Percentiles rank a stretch among this genome's conserved stretches.
Conservation (phyloP, 2,888 invertebrate species). For the Patella depressa region DNA sequence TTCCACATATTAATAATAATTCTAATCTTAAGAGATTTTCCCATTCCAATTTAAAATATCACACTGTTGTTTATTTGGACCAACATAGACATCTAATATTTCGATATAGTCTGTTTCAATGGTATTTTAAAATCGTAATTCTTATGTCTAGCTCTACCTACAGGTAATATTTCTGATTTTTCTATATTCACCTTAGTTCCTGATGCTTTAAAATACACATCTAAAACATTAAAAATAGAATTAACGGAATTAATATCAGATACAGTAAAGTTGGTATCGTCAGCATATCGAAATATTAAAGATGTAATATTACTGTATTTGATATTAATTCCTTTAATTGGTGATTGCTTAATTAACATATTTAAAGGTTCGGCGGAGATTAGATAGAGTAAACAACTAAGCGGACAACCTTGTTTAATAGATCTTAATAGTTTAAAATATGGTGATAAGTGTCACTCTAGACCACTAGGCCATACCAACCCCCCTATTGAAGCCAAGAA, state of each 20-base stretch:
- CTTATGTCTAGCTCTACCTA: not conserved
- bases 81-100: not conserved
- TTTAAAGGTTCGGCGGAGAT: not conserved
- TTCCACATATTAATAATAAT: not conserved
- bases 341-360: not conserved
- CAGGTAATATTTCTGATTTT: not conserved
- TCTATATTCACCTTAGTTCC: not conserved
- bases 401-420: not conserved
- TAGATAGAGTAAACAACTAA: not conserved
- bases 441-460: slow-evolving; percentile 28
- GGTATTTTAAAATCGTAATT: not conserved
- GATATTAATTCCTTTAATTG: not conserved
- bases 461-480: no score
- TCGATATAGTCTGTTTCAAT: not conserved
- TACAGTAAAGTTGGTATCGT: slow-evolving; percentile 1
- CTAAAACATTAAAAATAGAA: not conserved
- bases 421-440: not conserved
- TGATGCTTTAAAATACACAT: not conserved
- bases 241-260: not conserved
- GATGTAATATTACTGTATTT: not conserved
- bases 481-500: no score
- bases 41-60: not conserved
- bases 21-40: not conserved
- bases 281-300: not conserved
- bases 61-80: not conserved